phyloP scores from a whole-genome alignment of 1,140 invertebrate genomes.

The Andricus grossulariae region DNA sequence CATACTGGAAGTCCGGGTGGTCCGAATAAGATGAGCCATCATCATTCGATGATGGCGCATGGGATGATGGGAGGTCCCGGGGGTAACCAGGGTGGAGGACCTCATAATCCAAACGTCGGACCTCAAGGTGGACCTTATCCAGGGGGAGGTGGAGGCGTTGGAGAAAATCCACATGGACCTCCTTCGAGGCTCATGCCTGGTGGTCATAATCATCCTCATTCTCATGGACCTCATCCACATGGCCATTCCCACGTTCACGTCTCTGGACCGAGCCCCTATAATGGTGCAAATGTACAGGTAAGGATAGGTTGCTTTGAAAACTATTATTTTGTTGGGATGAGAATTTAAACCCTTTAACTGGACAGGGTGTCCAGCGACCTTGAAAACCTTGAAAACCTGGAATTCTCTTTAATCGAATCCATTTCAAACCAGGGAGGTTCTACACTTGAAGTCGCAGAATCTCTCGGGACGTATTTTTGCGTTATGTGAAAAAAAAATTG shows the following conservation, averaged over 20 bases:
- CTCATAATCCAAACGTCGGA: constrained; percentile 45
- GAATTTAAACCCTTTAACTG: not conserved
- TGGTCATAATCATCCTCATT: constrained; percentile 46
- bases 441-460: too few species aligned
- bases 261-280: constrained; percentile 78
- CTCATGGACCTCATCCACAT: constrained; percentile 56
- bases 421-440: too few species aligned
- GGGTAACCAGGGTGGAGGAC: constrained; percentile 46
- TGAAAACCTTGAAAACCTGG: too few species aligned
- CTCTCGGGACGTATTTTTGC: too few species aligned
- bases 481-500: too few species aligned
- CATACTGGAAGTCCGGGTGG: constrained; percentile 71
- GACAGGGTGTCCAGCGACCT: too few species aligned
- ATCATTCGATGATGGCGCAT: constrained; percentile 69
- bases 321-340: not conserved
- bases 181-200: constrained; percentile 69
- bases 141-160: constrained; percentile 39
- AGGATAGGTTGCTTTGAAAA: not conserved
- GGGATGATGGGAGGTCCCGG: constrained; percentile 71
- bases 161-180: constrained; percentile 66
- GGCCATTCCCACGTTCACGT: constrained; percentile 43
- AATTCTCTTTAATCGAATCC: too few species aligned
- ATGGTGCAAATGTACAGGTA: constrained; percentile 87
- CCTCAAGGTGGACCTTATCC: constrained; percentile 48
- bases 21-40: constrained; percentile 70